Percentiles rank a stretch among this genome's conserved stretches.
These are phyloP conservation scores for Anguilla megastoma DNA, from an alignment of 2,797 vertebrate genomes.

Conservation along the genomic window DNA sequence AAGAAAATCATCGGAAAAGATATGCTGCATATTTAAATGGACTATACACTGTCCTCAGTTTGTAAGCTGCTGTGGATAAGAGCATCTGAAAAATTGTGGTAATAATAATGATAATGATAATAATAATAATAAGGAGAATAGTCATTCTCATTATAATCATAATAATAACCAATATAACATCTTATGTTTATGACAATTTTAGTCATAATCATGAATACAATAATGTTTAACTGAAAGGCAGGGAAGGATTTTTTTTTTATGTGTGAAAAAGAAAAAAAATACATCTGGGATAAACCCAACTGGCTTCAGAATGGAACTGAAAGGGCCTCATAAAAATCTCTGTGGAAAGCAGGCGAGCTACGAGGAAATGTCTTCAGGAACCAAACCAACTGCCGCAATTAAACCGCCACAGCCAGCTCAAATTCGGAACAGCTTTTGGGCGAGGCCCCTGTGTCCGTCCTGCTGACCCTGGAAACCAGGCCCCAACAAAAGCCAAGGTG, in stretches of 20 bases:
- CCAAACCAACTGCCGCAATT: constrained; percentile 25
- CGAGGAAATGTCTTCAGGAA: constrained; percentile 37
- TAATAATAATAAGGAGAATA: neutral
- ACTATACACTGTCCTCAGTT: neutral
- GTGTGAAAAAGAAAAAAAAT: constrained; percentile 22
- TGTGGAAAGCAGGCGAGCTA: constrained; percentile 28
- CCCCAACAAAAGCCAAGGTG: constrained; percentile 25
- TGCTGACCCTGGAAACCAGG: constrained; percentile 28
- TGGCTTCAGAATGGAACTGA: constrained; percentile 19
- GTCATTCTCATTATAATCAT: too few relatives aligned
- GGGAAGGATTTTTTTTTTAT: neutral
- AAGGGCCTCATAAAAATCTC: constrained; percentile 22
- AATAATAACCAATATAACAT: too few relatives aligned
- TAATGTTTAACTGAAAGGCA: neutral
- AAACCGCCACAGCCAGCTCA: constrained; percentile 35
- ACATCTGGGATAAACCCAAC: neutral
- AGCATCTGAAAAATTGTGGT: neutral
- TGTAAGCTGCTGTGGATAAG: neutral
- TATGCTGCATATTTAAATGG: neutral
- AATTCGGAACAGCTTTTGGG: constrained; percentile 2
- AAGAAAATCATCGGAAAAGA: neutral
- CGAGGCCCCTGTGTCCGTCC: constrained; percentile 16
- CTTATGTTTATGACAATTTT: too few relatives aligned
- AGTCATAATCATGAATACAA: too few relatives aligned
- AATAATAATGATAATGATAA: neutral